phyloP scores from a whole-genome alignment of 2,113 vertebrate species.

The Phylloscopus whistleri region DNA sequence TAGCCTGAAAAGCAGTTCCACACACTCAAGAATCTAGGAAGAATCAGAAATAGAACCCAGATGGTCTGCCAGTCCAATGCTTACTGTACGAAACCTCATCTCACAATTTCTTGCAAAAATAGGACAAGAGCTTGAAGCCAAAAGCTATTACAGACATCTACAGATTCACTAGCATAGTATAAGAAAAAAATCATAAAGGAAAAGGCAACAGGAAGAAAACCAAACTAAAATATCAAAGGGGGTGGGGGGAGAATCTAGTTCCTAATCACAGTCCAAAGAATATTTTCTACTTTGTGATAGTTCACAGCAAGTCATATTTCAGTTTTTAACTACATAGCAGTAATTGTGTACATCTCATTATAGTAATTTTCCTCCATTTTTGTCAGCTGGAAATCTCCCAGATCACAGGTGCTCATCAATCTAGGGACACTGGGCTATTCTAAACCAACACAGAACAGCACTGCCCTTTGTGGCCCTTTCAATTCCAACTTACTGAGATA shows the following conservation, averaged over 20 bases:
- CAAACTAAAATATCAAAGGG: background rate
- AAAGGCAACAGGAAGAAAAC: background rate
- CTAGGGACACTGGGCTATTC: fast-evolving
- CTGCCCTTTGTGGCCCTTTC: background rate
- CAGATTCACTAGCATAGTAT: background rate
- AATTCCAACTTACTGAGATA: background rate
- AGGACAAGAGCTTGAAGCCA: background rate
- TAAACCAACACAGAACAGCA: background rate
- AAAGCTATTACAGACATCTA: background rate
- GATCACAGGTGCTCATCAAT: background rate
- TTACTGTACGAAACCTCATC: background rate
- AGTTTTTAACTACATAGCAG: background rate
- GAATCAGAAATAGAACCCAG: background rate
- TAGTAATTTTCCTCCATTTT: background rate
- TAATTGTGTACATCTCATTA: background rate
- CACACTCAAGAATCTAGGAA: background rate
- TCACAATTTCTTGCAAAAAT: background rate
- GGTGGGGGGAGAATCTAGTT: background rate
- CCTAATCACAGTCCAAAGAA: background rate
- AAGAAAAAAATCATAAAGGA: background rate
- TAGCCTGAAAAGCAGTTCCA: background rate
- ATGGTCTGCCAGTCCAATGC: background rate
- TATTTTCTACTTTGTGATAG: background rate
- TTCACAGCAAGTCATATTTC: background rate
- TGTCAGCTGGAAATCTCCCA: background rate